Evolutionary conservation across 2,888 invertebrate species (phyloP).

Genomic region (Melangyna quadrimaculata): DNA sequence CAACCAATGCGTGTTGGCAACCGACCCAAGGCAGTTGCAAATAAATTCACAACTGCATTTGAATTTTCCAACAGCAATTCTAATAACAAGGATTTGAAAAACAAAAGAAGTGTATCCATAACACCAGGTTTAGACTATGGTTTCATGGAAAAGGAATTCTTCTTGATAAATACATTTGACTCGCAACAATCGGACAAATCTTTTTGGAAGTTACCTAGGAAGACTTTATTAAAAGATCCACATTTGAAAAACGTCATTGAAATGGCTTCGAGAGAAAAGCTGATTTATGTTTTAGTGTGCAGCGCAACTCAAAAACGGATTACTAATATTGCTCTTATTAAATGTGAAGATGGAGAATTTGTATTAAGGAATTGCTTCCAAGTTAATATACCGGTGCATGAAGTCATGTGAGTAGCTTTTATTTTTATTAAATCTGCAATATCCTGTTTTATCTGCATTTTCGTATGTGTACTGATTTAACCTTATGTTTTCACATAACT

Average conservation of each 20-base stretch:
- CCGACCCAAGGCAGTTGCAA: slow-evolving; percentile 75
- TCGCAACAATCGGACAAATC: slow-evolving; percentile 11
- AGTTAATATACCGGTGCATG: slow-evolving; percentile 72
- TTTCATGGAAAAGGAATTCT: slow-evolving; percentile 71
- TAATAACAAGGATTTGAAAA: slow-evolving; percentile 2
- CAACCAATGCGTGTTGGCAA: slow-evolving; percentile 74
- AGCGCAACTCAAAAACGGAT: slow-evolving; percentile 70
- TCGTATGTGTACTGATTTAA: too few relatives aligned
- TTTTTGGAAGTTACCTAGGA: slow-evolving; percentile 27
- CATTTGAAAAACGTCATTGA: slow-evolving; percentile 55
- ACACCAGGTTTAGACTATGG: not conserved
- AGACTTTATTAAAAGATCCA: slow-evolving; percentile 62
- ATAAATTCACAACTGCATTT: slow-evolving; percentile 72
- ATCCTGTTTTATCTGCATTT: not conserved
- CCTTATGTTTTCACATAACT: too few relatives aligned
- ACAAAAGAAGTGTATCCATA: not conserved
- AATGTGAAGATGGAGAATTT: slow-evolving; percentile 55
- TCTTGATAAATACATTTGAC: slow-evolving; percentile 67
- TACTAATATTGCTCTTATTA: slow-evolving; percentile 68
- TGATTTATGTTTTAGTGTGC: slow-evolving; percentile 72
- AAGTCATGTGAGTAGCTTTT: slow-evolving; percentile 72
- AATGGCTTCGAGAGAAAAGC: slow-evolving; percentile 36
- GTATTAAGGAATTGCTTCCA: slow-evolving; percentile 72
- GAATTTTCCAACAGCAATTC: slow-evolving; percentile 51
- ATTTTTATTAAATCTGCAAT: not conserved